These are phyloP conservation scores for Mirza zaza DNA, from an alignment of 2,113 vertebrate species.

Conservation along the genomic window DNA sequence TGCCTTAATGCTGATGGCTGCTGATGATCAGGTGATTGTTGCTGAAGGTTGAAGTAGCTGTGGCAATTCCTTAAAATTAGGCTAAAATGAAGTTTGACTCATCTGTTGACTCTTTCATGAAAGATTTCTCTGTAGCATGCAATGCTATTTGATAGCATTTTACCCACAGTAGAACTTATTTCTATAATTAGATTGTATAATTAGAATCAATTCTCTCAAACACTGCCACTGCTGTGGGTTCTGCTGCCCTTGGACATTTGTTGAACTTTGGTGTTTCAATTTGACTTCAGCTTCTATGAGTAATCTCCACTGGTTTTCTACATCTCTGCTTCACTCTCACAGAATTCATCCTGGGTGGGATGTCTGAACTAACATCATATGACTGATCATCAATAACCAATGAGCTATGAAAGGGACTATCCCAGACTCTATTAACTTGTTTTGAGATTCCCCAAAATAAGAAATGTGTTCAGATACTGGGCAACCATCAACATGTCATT, in stretches of 20 bases:
- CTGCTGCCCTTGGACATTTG: background rate
- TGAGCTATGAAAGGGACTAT: background rate
- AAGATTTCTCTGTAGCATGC: background rate
- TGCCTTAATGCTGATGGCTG: background rate
- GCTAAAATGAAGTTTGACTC: background rate
- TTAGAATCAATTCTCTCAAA: background rate
- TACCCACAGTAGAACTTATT: background rate
- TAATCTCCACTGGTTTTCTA: background rate
- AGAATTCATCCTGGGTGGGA: background rate
- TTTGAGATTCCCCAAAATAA: background rate
- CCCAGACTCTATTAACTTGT: background rate
- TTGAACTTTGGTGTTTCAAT: background rate
- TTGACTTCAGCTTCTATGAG: background rate
- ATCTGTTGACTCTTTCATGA: background rate
- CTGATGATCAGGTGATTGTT: background rate
- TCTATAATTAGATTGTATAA: background rate
- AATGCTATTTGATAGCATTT: background rate
- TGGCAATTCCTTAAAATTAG: background rate
- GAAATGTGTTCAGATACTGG: background rate
- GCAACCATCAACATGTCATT: background rate
- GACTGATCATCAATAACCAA: background rate
- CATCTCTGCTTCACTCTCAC: background rate
- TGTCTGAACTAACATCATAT: background rate
- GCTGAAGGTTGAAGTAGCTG: background rate
- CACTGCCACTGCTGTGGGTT: background rate